phyloP scores from a whole-genome alignment of 2,113 vertebrate species.

The Poicephalus meyeri region DNA sequence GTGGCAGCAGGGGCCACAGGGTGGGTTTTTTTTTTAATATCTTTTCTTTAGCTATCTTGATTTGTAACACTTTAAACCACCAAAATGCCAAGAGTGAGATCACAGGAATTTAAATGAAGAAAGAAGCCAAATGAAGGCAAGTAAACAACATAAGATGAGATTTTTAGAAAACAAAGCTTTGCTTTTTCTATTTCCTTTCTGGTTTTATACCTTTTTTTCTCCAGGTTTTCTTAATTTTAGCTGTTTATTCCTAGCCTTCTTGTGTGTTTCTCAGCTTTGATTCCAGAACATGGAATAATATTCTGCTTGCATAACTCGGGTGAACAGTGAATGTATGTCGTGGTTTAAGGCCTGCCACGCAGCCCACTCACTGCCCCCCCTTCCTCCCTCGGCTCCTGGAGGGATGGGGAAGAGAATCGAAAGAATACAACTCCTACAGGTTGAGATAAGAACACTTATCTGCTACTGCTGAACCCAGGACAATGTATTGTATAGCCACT shows the following conservation, averaged over 20 bases:
- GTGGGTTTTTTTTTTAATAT: background rate
- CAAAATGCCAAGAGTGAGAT: slow-evolving; percentile 32
- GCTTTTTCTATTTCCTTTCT: background rate
- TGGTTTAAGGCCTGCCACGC: too few relatives aligned
- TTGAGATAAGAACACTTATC: too few relatives aligned
- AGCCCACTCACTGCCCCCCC: too few relatives aligned
- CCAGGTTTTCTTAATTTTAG: background rate
- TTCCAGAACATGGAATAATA: background rate
- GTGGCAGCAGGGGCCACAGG: background rate
- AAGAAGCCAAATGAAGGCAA: slow-evolving; percentile 19
- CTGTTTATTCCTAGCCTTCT: background rate
- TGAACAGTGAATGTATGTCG: background rate
- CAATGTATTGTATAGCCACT: background rate
- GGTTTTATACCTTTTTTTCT: background rate
- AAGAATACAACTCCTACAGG: too few relatives aligned
- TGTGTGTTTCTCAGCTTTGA: background rate
- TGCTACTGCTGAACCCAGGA: too few relatives aligned
- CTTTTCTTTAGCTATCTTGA: background rate
- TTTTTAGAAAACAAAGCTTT: background rate
- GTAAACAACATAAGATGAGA: background rate
- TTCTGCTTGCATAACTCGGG: background rate
- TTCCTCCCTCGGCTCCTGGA: too few relatives aligned
- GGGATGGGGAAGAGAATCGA: too few relatives aligned
- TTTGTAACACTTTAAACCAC: background rate
- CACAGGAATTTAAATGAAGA: slow-evolving; percentile 29